Conservation (phyloP, 2,113 vertebrate genomes). For the Nycticebus coucang region DNA sequence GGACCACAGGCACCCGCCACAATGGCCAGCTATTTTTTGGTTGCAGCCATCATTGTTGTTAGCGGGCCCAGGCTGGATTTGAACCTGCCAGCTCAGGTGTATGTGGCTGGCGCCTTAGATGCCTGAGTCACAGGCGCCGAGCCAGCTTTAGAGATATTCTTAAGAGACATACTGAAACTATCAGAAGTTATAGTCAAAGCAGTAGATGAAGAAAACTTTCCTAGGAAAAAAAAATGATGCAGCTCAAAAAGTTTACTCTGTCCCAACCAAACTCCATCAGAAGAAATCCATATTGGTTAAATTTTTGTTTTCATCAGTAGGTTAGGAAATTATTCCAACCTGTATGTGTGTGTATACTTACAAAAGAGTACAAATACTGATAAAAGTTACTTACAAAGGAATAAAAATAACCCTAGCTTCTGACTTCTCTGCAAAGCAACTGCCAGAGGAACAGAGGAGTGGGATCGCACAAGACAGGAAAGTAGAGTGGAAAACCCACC, state of each 20-base stretch:
- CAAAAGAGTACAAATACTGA: not conserved
- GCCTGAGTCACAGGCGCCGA: too few relatives aligned
- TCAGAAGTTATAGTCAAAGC: conserved; percentile 18
- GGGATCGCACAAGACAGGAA: not conserved
- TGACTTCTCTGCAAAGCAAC: not conserved
- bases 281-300: conserved; percentile 4
- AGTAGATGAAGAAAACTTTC: not conserved
- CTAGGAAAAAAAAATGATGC: not conserved
- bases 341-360: not conserved
- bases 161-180: not conserved
- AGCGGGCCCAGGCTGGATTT: too few relatives aligned
- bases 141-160: conserved; percentile 27
- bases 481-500: not conserved
- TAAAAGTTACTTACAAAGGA: not conserved
- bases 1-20: too few relatives aligned
- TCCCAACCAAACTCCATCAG: conserved; percentile 1
- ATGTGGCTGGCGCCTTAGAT: too few relatives aligned
- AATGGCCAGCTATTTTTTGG: too few relatives aligned
- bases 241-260: conserved; percentile 18
- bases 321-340: conserved; percentile 34
- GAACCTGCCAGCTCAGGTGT: too few relatives aligned
- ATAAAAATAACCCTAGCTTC: not conserved
- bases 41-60: too few relatives aligned
- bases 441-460: not conserved
- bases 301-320: conserved; percentile 20